phyloP scores from a whole-genome alignment of 1,140 invertebrate species.

The Whitmania pigra region DNA sequence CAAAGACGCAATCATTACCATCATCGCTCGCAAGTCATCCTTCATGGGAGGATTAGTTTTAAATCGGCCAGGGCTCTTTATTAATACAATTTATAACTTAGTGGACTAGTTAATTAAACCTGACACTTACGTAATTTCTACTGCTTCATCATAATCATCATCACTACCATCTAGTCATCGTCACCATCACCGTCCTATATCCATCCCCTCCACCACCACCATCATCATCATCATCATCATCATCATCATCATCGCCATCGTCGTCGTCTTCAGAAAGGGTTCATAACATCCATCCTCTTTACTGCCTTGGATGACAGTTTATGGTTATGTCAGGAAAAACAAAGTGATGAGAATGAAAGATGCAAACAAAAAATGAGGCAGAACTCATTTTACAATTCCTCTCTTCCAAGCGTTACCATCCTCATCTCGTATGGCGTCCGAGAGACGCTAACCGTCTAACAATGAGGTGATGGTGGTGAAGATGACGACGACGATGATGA shows the following conservation, averaged over 20 bases:
- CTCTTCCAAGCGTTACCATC: too few species aligned
- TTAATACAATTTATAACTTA: too few species aligned
- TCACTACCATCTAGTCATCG: neutral
- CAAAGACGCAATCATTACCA: too few species aligned
- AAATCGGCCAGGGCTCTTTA: too few species aligned
- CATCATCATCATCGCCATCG: neutral
- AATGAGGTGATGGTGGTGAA: neutral
- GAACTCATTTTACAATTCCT: neutral
- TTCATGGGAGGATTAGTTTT: too few species aligned
- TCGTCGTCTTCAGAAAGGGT: neutral
- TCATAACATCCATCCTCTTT: neutral
- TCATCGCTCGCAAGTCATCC: too few species aligned
- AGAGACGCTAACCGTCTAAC: neutral
- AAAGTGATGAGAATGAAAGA: conserved; percentile 4
- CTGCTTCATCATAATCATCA: too few species aligned
- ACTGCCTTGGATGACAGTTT: neutral
- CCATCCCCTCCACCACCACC: neutral
- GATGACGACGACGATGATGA: neutral
- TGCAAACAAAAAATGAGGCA: neutral
- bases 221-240: too few species aligned
- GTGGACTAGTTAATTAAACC: too few species aligned
- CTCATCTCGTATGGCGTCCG: too few species aligned
- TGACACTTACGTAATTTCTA: too few species aligned
- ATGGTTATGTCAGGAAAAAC: neutral
- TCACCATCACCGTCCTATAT: neutral